Evolutionary conservation across 1,140 invertebrate genomes (phyloP).

Genomic region (Matsumurasca onukii): DNA sequence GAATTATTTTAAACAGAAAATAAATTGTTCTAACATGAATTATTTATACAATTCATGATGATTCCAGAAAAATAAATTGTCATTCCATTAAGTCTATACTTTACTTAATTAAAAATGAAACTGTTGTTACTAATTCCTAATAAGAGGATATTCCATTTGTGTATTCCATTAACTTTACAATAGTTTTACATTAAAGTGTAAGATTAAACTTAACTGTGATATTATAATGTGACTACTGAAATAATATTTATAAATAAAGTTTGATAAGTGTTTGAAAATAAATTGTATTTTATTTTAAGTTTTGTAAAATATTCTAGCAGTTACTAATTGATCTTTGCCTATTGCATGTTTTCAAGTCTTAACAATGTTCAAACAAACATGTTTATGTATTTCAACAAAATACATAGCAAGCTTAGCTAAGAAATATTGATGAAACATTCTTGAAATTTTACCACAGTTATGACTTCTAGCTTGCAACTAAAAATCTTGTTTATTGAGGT

Average conservation of each 20-base stretch:
- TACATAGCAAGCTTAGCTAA: too few relatives aligned
- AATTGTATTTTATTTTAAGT: not conserved
- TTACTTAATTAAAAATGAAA: not conserved
- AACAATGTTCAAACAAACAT: not conserved
- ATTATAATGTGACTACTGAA: constrained; percentile 4
- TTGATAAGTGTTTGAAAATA: not conserved
- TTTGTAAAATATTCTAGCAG: not conserved
- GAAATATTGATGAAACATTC: too few relatives aligned
- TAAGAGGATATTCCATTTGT: not conserved
- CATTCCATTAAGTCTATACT: not conserved
- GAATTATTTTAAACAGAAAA: too few relatives aligned
- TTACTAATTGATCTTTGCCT: not conserved
- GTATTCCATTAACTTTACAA: not conserved
- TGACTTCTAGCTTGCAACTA: not conserved
- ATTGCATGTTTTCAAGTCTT: not conserved
- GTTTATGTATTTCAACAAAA: not conserved
- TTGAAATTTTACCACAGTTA: not conserved
- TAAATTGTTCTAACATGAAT: too few relatives aligned
- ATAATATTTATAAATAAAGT: not conserved
- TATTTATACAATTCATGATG: too few relatives aligned
- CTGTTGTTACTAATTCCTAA: not conserved
- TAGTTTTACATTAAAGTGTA: not conserved
- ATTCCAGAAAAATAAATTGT: too few relatives aligned
- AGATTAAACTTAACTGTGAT: constrained; percentile 10
- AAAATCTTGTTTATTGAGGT: not conserved